Conservation (phyloP, 2,888 invertebrate species). For the Athalia circularis region DNA sequence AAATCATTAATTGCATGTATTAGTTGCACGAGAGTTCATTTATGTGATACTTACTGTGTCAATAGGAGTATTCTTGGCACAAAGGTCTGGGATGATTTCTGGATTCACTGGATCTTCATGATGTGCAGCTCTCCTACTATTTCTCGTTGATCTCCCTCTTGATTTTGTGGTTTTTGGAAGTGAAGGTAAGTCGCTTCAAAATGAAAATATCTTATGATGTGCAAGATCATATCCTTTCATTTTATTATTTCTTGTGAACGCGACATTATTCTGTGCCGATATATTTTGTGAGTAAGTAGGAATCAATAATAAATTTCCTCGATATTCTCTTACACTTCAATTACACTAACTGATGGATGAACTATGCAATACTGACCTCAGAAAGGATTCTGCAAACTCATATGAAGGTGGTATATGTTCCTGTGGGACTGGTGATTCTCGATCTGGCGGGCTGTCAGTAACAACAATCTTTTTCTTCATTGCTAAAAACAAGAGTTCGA, state of each 20-base stretch:
- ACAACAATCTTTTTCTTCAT: slow-evolving; percentile 29
- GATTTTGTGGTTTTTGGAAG: slow-evolving; percentile 20
- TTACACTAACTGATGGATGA: not conserved
- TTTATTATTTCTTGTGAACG: too few relatives aligned
- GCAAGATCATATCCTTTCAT: not conserved
- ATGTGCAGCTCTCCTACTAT: slow-evolving; percentile 9
- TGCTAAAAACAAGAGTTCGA: not conserved
- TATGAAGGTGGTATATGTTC: not conserved
- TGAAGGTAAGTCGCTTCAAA: slow-evolving; percentile 9
- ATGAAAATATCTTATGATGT: not conserved
- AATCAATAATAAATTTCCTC: not conserved
- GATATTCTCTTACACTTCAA: not conserved
- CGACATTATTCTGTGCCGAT: too few relatives aligned
- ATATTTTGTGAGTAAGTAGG: too few relatives aligned
- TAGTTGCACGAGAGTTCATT: not conserved
- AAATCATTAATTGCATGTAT: not conserved
- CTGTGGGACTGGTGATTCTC: not conserved
- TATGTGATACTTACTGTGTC: slow-evolving; percentile 5
- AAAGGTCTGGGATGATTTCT: slow-evolving; percentile 22
- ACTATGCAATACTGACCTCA: not conserved
- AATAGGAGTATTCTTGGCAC: not conserved
- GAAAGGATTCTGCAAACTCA: not conserved
- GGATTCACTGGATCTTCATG: not conserved
- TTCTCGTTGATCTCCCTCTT: not conserved
- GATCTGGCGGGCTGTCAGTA: slow-evolving; percentile 4